Base-by-base conservation (phyloP, 2,113 vertebrate genomes). In the Saimiri boliviensis region DNA sequence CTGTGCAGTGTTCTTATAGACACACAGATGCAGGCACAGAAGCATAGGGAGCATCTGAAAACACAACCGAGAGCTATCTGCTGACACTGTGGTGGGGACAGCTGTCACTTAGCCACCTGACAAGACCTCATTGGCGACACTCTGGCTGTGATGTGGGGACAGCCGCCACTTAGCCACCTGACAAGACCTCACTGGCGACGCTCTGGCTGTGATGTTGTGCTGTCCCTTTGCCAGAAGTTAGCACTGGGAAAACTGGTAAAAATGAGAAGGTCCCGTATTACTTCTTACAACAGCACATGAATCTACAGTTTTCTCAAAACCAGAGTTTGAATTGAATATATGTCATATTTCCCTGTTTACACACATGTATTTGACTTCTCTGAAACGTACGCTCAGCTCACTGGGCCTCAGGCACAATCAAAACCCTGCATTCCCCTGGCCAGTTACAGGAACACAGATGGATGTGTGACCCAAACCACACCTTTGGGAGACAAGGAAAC, bases 31-130 rank as follows among this genome's bases (percentile, higher is more conserved):
- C 11, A 10, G 5, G 1, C 23, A 2, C 5, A 71, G 47, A 37
- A 63, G 8, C 30, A 23, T 4, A 8, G 0, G 12, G 58, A 11
- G 37, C 16, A 4, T 20, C 2, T 8, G n/a, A 14, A 9, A 10
- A 14, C 60, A 35, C 11, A 81, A 45, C 45, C 0, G 5, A 52
- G n/a, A 12, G 14, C 35, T 9, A 14, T 10, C 58, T 40, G 47
- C 37, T 1, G 66, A 54, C 49, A 6, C 1, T 12, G 52, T 52
- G 76, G 12, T 42, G 45, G 45, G 45, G 47, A 70, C n/a, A 3
- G 49, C n/a, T 5, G 0, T 17, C 47, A 3, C n/a, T 32, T 49
- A 12, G 17, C 66, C 58, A 23, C n/a, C 58, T 17, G 17, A 32
- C 27, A 9, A 23, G 45, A 11, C 58, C 58, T 23, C 45, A 0